Percentiles rank a stretch among this genome's conserved stretches.
These are phyloP conservation scores for Plagodis pulveraria DNA, from an alignment of 2,888 invertebrate species.

Conservation along the genomic window DNA sequence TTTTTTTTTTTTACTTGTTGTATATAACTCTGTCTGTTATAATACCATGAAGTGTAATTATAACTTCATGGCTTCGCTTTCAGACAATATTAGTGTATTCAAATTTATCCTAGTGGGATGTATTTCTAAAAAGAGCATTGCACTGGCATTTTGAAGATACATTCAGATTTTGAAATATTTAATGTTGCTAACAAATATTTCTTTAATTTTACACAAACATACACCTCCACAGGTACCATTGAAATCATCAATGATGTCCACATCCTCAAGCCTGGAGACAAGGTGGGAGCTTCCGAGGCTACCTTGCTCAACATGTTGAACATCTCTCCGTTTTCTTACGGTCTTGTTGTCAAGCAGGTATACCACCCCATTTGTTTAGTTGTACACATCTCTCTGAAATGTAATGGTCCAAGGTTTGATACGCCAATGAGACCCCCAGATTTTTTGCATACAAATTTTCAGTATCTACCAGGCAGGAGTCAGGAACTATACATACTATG, in stretches of 20 bases:
- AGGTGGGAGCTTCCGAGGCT: slow-evolving; percentile 99
- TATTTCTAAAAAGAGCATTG: slow-evolving; percentile 46
- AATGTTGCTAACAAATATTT: too few species aligned
- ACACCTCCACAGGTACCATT: slow-evolving; percentile 89
- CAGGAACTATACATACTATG: too few species aligned
- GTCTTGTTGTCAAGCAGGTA: slow-evolving; percentile 95
- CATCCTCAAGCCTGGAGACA: slow-evolving; percentile 97
- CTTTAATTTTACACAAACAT: too few species aligned
- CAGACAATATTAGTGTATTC: slow-evolving; percentile 65
- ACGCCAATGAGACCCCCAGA: too few species aligned
- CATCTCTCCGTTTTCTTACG: slow-evolving; percentile 99
- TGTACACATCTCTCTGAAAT: too few species aligned
- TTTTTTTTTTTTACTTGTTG: slow-evolving; percentile 1
- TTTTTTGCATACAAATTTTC: too few species aligned
- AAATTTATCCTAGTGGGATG: slow-evolving; percentile 74
- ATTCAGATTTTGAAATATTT: slow-evolving; percentile 22
- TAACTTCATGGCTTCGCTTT: slow-evolving; percentile 65
- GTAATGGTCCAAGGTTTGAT: too few species aligned
- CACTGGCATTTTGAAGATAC: slow-evolving; percentile 74
- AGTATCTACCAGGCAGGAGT: too few species aligned
- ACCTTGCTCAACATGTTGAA: slow-evolving; percentile 99
- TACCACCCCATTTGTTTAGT: slow-evolving; percentile 15
- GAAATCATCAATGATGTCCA: slow-evolving; percentile 99
- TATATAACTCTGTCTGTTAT: slow-evolving; percentile 55
- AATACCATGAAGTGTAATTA: slow-evolving; percentile 54